A percentile compares a stretch with the other conserved stretches of the same genome.
Conservation (phyloP, 92 coral and sea anemone species). For the Epizoanthus scotinus region DNA sequence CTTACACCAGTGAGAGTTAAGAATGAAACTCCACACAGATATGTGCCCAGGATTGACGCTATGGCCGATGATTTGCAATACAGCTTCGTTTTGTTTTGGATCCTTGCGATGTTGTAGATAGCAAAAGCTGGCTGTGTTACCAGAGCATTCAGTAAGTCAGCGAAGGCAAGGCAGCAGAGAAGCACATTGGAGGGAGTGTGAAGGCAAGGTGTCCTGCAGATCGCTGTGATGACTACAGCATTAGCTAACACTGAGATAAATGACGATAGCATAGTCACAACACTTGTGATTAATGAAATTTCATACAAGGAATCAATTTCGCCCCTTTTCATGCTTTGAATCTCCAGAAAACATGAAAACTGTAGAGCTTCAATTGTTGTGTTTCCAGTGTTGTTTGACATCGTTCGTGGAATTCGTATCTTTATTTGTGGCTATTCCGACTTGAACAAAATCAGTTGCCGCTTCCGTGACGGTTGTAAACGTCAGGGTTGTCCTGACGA, state of each 20-base stretch:
- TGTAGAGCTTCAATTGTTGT: no score
- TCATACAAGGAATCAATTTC: slow-evolving; percentile 8
- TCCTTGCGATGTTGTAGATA: slow-evolving; percentile 23
- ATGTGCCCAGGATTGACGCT: slow-evolving; percentile 1
- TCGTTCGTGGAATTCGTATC: no score
- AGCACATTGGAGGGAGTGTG: slow-evolving; percentile 15
- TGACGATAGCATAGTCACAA: neutral
- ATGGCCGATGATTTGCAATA: slow-evolving; percentile 16
- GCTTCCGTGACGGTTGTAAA: no score
- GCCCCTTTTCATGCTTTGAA: slow-evolving; percentile 1
- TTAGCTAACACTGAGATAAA: slow-evolving; percentile 3
- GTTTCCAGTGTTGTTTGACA: no score
- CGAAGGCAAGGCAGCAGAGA: slow-evolving; percentile 26
- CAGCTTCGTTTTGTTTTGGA: neutral
- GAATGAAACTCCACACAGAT: slow-evolving; percentile 23
- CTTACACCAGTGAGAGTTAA: slow-evolving; percentile 3
- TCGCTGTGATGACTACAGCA: slow-evolving; percentile 7
- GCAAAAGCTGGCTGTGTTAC: slow-evolving; percentile 25
- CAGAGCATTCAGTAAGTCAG: slow-evolving; percentile 17
- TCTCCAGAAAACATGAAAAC: slow-evolving; percentile 14
- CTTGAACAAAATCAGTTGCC: no score
- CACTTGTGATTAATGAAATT: neutral
- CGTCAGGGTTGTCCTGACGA: no score
- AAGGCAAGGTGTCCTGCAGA: neutral
- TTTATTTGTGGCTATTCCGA: no score